phyloP scores from a whole-genome alignment of 2,888 invertebrate genomes.

The Boloria euphrosyne region DNA sequence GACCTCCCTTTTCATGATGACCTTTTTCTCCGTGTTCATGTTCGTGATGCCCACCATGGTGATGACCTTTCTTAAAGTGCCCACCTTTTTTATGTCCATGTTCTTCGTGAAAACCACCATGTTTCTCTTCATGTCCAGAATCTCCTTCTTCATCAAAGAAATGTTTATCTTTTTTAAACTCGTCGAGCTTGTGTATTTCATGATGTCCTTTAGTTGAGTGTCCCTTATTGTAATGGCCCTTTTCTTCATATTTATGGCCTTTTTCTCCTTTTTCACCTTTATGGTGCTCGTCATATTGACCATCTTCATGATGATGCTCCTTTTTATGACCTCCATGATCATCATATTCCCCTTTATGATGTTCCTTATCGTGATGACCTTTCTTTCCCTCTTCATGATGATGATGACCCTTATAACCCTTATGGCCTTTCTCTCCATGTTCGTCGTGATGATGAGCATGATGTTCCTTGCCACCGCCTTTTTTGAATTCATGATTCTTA shows the following conservation, averaged over 20 bases:
- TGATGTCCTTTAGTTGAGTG: slow-evolving; percentile 94
- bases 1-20: slow-evolving; percentile 89
- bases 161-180: slow-evolving; percentile 92
- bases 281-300: slow-evolving; percentile 84
- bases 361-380: slow-evolving; percentile 88
- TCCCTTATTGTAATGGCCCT: slow-evolving; percentile 91
- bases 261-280: slow-evolving; percentile 86
- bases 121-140: slow-evolving; percentile 90
- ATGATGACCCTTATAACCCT: slow-evolving; percentile 87
- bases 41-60: slow-evolving; percentile 88
- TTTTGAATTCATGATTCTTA: slow-evolving; percentile 78
- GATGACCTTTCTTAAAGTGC: slow-evolving; percentile 90
- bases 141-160: slow-evolving; percentile 94
- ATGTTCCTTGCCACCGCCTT: slow-evolving; percentile 86
- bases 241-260: slow-evolving; percentile 85
- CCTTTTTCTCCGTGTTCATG: slow-evolving; percentile 92
- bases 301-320: slow-evolving; percentile 84
- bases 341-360: slow-evolving; percentile 83
- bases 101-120: slow-evolving; percentile 90
- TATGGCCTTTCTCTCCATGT: slow-evolving; percentile 87
- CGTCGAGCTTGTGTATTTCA: slow-evolving; percentile 91
- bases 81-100: slow-evolving; percentile 92
- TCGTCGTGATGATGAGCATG: slow-evolving; percentile 84
- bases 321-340: slow-evolving; percentile 85
- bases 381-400: slow-evolving; percentile 86